Base-by-base conservation (phyloP, 2,888 invertebrate genomes). In the Chalcosyrphus nemorum region DNA sequence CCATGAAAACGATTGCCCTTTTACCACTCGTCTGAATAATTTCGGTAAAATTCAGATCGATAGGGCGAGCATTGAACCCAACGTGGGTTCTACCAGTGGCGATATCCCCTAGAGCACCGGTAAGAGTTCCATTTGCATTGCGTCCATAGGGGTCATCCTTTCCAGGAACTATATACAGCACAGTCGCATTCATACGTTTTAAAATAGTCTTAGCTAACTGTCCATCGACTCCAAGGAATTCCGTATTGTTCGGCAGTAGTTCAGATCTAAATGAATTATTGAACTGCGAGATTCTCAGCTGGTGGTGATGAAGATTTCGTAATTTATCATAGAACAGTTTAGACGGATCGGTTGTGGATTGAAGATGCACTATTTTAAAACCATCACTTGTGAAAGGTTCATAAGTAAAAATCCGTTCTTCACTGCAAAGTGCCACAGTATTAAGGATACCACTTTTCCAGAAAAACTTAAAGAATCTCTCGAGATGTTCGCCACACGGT, bases 281-380 rank as follows among this genome's bases (percentile, higher is more conserved):
- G 29, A 91, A 91, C 88, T 90, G 89, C 2, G 89, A 88, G 2
- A 88, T 87, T 1, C 88, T 86, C 2, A 90, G n/a, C 6, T 88
- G 81, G 50, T 82, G 88, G 0, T 87, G n/a, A n/a, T n/a, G 88
- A 29, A 90, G 70, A 71, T 90, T 87, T 1, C 27, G 76, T 15
- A 91, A 43, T 63, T 90, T 90, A 35, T 89, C 89, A 47, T 87
- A 87, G 21, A 86, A 86, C 13, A 87, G 86, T 2, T 74, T 11
- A 5, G 3, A 80, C n/a, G n/a, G n/a, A n/a, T n/a, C n/a, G n/a
- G n/a, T n/a, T n/a, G n/a, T n/a, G n/a, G n/a, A n/a, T n/a, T n/a
- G n/a, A n/a, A n/a, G n/a, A n/a, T n/a, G n/a, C n/a, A n/a, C n/a
- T n/a, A n/a, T 43, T 17, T 74, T 72, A 9, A 89, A 74, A 0